Evolutionary conservation across 2,113 vertebrate species (phyloP).

Genomic region (Chinchilla lanigera): DNA sequence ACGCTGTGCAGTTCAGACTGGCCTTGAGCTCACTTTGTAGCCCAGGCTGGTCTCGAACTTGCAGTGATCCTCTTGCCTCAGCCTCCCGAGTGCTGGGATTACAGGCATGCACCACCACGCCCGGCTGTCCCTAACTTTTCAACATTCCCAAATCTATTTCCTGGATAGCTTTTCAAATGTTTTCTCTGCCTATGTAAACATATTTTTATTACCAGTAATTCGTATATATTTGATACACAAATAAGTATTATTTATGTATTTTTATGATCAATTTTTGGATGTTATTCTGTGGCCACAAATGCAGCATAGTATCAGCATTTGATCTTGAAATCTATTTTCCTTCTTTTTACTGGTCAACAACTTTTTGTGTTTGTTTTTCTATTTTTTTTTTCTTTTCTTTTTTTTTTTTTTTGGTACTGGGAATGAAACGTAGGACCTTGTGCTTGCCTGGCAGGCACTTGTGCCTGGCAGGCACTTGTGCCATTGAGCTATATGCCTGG

Average conservation of each 20-base stretch:
- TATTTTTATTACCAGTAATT: not conserved
- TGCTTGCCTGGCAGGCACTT: too few species aligned
- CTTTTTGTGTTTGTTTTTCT: not conserved
- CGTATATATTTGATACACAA: not conserved
- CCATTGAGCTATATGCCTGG: too few species aligned
- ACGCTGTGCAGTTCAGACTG: too few species aligned
- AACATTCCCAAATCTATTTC: not conserved
- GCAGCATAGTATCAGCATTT: not conserved
- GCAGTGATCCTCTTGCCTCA: too few species aligned
- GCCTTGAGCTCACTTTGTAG: too few species aligned
- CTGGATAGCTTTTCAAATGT: not conserved
- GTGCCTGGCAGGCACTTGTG: too few species aligned
- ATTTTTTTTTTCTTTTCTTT: too few species aligned
- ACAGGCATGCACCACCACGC: too few species aligned
- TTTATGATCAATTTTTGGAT: not conserved
- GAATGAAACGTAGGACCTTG: too few species aligned
- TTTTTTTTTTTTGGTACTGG: too few species aligned
- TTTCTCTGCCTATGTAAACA: not conserved
- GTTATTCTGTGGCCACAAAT: not conserved
- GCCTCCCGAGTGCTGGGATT: too few species aligned
- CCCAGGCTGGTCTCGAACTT: too few species aligned
- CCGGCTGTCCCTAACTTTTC: not conserved
- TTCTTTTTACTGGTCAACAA: not conserved
- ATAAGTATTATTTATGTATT: not conserved
- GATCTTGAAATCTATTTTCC: conserved; percentile 21